Percentiles rank a stretch among this genome's conserved stretches.
Evolutionary conservation across 2,113 vertebrate species (phyloP).

Genomic region (Oxyura jamaicensis): DNA sequence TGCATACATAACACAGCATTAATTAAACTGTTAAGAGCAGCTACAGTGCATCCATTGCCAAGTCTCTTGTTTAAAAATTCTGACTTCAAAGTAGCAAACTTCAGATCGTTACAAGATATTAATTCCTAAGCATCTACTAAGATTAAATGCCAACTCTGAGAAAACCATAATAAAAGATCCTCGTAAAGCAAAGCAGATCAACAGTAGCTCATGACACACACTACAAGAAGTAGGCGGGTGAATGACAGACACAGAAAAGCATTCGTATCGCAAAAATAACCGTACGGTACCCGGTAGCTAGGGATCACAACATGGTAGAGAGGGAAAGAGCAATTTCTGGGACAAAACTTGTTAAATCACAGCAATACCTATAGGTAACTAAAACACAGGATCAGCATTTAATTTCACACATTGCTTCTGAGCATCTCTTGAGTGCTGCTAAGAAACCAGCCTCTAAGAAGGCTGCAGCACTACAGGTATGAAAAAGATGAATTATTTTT

Average conservation of each 20-base stretch:
- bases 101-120: background rate
- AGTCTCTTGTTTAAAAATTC: conserved; percentile 48
- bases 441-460: conserved; percentile 18
- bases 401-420: conserved; percentile 14
- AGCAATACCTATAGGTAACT: background rate
- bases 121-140: background rate
- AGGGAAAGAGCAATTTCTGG: background rate
- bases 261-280: background rate
- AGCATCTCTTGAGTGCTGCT: conserved; percentile 28
- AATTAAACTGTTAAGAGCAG: conserved; percentile 42
- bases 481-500: background rate
- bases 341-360: background rate
- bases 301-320: background rate
- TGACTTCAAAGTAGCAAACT: conserved; percentile 18
- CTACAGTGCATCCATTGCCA: conserved; percentile 16
- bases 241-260: background rate
- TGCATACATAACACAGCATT: conserved; percentile 57
- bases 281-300: background rate
- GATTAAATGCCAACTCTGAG: background rate
- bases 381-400: conserved; percentile 31
- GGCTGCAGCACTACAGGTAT: background rate
- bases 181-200: background rate
- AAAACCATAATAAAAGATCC: background rate
- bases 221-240: background rate
- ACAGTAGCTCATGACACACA: background rate